Conservation (phyloP, 2,888 invertebrate genomes). For the Torymus texanus region DNA sequence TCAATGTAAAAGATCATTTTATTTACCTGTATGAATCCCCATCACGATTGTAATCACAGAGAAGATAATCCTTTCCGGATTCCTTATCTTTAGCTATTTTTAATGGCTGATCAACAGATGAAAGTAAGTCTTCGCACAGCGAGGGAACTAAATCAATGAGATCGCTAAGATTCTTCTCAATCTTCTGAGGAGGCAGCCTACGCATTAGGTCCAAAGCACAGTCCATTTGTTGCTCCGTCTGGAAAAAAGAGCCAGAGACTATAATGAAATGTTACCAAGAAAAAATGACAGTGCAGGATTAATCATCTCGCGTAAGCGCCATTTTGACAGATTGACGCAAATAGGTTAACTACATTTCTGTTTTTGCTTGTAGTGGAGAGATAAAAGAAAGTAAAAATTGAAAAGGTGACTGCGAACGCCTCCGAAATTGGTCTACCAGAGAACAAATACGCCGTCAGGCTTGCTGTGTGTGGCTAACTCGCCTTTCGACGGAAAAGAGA, state of each 20-base stretch:
- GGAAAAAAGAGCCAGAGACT: constrained; percentile 63
- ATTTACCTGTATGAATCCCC: constrained; percentile 85
- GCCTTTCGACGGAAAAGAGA: too few relatives aligned
- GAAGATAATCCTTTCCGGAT: constrained; percentile 96
- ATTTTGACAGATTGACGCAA: constrained; percentile 55
- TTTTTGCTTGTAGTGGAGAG: constrained; percentile 16
- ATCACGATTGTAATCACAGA: constrained; percentile 99
- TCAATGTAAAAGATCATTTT: not conserved
- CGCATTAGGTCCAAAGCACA: constrained; percentile 99
- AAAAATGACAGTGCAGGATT: constrained; percentile 2
- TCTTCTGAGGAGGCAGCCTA: constrained; percentile 98
- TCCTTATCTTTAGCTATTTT: constrained; percentile 97
- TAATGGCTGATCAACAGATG: constrained; percentile 98
- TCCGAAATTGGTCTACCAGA: not conserved
- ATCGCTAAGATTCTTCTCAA: constrained; percentile 98
- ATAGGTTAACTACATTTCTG: constrained; percentile 54
- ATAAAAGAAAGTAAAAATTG: not conserved
- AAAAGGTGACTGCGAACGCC: not conserved
- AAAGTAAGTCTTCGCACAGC: constrained; percentile 96
- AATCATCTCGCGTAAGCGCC: constrained; percentile 44
- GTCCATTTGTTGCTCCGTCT: constrained; percentile 98
- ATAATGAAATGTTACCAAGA: not conserved
- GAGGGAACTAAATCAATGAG: constrained; percentile 97
- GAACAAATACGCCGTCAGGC: too few relatives aligned
- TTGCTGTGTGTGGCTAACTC: too few relatives aligned